Evolutionary conservation across 2,888 invertebrate genomes (phyloP), one percentile per base, ranked within the genome.

Genomic region (Ptychoptera contaminata): DNA sequence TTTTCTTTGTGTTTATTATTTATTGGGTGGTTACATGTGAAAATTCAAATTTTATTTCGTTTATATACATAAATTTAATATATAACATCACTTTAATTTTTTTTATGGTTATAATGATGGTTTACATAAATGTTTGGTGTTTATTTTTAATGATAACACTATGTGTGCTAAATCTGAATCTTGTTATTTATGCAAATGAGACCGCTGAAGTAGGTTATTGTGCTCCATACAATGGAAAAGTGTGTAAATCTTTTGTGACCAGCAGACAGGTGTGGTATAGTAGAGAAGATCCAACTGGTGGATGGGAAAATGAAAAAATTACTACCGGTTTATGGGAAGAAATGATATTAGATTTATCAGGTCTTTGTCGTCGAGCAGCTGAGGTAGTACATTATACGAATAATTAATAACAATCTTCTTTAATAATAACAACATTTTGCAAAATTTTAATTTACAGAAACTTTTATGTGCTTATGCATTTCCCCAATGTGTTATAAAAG

Each of bases 401-500:
- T 39, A 37, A 16, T 7, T 16, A 2, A 37, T 16, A 10, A 16
- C 8, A 16, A 10, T 16, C 1, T 16, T 16, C n/a, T 16, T 29
- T 8, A 29, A 40, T 23, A 29, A 3, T 2, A 12, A 12, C n/a
- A 30, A 40, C 36, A 14, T 36, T 43, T 40, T 40, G 32, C 31
- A 8, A 2, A 16, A 9, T 16, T 11, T 36, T 48, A 46, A 47
- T 46, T 58, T 62, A 6, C 51, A 79, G 77, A 86, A 80, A 72
- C 72, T 94, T 60, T 68, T 94, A 12, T 94, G 94, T 65, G 78
- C 85, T 46, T 91, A 87, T 67, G 90, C 92, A 42, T 94, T 93
- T 67, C 93, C 93, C 2, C 79, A 81, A 58, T 92, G 91, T 58
- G 72, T 79, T 48, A 67, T 77, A 54, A 75, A 76, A 57, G 63